Conservation (phyloP, 2,888 invertebrate genomes). For the Philereme transversata region DNA sequence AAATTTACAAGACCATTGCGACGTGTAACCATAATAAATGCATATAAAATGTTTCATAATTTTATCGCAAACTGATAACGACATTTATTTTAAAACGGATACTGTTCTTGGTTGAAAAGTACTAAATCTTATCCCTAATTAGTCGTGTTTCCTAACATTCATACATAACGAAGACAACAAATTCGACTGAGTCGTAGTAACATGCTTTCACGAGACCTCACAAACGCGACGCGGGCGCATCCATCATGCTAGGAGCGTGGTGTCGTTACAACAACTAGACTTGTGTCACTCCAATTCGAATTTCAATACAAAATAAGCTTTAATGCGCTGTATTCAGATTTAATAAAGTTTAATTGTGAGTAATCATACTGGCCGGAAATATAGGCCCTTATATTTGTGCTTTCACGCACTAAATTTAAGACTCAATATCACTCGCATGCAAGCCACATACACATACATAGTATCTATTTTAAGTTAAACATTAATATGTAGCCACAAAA, state of each 20-base stretch:
- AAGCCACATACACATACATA: neutral
- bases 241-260: conserved; percentile 77
- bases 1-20: conserved; percentile 64
- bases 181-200: conserved; percentile 38
- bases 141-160: neutral
- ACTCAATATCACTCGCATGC: neutral
- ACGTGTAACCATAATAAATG: conserved; percentile 54
- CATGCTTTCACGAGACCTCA: conserved; percentile 65
- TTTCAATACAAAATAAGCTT: conserved; percentile 4
- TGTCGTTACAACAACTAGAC: conserved; percentile 53
- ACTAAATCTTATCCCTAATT: conserved; percentile 17
- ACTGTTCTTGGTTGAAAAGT: conserved; percentile 38
- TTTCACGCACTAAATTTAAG: neutral
- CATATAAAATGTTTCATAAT: conserved; percentile 56
- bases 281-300: conserved; percentile 10
- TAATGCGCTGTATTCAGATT: conserved; percentile 1
- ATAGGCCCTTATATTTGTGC: neutral
- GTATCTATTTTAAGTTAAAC: conserved; percentile 4
- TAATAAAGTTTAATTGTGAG: neutral
- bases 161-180: conserved; percentile 29
- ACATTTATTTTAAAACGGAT: conserved; percentile 50
- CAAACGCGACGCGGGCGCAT: conserved; percentile 66
- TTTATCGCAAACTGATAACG: conserved; percentile 61
- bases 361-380: neutral
- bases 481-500: conserved; percentile 3